These are phyloP conservation scores for Pongo pygmaeus DNA, from an alignment of 2,113 vertebrate genomes.

Conservation along the genomic window DNA sequence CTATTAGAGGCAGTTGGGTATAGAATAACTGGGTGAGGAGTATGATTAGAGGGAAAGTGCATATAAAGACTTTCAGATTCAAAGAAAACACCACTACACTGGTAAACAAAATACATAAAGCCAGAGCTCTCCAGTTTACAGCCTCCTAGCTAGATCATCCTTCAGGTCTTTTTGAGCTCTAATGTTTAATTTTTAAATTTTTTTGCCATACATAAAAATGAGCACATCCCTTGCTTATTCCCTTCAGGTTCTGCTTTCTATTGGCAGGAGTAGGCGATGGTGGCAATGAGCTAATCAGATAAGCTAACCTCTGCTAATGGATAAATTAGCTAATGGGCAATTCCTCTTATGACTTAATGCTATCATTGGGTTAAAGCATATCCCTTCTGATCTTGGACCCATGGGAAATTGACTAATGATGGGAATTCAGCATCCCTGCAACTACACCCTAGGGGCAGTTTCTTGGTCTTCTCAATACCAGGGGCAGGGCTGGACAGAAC, in stretches of 20 bases:
- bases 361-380: neutral
- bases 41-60: neutral
- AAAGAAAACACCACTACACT: neutral
- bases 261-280: neutral
- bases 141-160: neutral
- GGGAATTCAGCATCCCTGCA: constrained; percentile 36
- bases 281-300: neutral
- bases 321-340: neutral
- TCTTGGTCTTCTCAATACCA: neutral
- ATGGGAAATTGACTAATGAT: constrained; percentile 24
- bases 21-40: neutral
- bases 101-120: neutral
- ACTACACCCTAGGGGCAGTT: neutral
- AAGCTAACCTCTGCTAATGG: neutral
- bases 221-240: neutral
- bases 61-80: neutral
- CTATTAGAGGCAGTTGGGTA: neutral
- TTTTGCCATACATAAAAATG: neutral
- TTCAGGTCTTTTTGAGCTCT: neutral
- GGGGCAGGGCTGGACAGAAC: neutral
- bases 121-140: neutral
- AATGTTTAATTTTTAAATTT: neutral
- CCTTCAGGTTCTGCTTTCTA: constrained; percentile 28
- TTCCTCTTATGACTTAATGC: neutral
- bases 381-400: neutral